phyloP scores from a whole-genome alignment of 92 coral and sea anemone species.

The Chrysogorgia sp. region DNA sequence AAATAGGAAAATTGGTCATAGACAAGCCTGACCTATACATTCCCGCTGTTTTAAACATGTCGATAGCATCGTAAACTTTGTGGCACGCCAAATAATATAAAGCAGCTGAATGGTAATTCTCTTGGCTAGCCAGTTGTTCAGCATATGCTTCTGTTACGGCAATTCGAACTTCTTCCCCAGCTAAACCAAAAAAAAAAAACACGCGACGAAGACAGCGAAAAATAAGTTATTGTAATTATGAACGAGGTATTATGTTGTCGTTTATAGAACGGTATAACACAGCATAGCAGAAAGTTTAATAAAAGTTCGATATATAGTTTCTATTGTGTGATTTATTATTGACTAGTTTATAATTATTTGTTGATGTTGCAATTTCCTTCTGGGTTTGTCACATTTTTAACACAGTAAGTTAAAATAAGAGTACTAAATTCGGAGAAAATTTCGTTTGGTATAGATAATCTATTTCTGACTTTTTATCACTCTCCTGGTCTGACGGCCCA shows the following conservation, averaged over 20 bases:
- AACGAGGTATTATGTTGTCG: too few species aligned
- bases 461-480: too few species aligned
- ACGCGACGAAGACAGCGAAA: neutral
- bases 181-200: slow-evolving; percentile 40
- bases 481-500: too few species aligned
- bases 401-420: too few species aligned
- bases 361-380: neutral
- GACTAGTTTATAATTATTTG: neutral
- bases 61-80: slow-evolving; percentile 85
- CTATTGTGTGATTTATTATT: neutral
- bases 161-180: slow-evolving; percentile 87
- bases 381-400: too few species aligned
- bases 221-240: neutral
- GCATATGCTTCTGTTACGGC: slow-evolving; percentile 80
- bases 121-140: slow-evolving; percentile 87
- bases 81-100: slow-evolving; percentile 88
- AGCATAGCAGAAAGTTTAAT: too few species aligned
- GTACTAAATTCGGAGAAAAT: too few species aligned
- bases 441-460: too few species aligned
- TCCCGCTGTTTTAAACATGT: slow-evolving; percentile 74
- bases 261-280: too few species aligned
- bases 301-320: neutral
- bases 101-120: slow-evolving; percentile 81
- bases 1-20: neutral
- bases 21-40: slow-evolving; percentile 78